Percentiles rank a stretch among this genome's conserved stretches.
These are phyloP conservation scores for Acleris holmiana DNA, from an alignment of 2,888 invertebrate genomes.

Conservation along the genomic window DNA sequence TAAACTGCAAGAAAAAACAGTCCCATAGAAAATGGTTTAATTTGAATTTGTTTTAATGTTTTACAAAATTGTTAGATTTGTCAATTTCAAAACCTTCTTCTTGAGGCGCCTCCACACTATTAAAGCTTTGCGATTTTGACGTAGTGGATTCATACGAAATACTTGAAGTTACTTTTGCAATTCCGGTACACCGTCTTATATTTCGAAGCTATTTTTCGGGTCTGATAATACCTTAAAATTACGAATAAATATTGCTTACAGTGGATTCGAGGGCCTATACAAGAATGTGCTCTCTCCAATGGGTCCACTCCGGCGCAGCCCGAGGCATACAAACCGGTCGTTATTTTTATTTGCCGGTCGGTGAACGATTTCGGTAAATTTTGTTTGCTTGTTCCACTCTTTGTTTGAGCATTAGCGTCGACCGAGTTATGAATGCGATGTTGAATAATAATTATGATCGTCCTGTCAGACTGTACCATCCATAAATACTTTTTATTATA, in stretches of 20 bases:
- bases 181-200: no score
- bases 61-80: no score
- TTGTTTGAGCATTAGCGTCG: slow-evolving; percentile 72
- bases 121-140: no score
- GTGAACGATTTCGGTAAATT: slow-evolving; percentile 77
- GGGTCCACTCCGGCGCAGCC: slow-evolving; percentile 48
- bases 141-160: no score
- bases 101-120: no score
- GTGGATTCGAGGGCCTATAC: neutral
- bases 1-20: no score
- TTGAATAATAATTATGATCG: slow-evolving; percentile 66
- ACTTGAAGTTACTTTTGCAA: no score
- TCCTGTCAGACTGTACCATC: slow-evolving; percentile 41
- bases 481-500: slow-evolving; percentile 31
- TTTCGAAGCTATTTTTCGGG: no score
- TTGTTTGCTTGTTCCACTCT: slow-evolving; percentile 76
- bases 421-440: slow-evolving; percentile 65
- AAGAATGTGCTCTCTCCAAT: slow-evolving; percentile 39
- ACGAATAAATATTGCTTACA: neutral
- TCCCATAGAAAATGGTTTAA: no score
- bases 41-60: no score
- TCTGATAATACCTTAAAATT: neutral
- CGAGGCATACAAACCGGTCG: slow-evolving; percentile 65
- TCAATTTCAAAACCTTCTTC: no score
- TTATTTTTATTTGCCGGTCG: slow-evolving; percentile 71